Conservation (phyloP, 2,888 invertebrate genomes). For the Plagiodera versicolora region DNA sequence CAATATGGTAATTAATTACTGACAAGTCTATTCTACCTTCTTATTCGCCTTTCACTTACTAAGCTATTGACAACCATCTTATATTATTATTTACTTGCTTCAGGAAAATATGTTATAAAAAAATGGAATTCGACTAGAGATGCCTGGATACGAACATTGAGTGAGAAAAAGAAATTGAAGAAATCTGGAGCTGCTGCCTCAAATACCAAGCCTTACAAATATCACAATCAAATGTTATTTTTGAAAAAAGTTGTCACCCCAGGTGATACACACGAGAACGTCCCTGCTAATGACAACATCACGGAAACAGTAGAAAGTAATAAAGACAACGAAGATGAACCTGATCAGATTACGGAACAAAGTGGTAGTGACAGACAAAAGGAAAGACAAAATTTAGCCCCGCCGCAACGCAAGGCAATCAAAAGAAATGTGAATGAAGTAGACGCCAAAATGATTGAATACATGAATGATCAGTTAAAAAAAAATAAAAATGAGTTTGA, state of each 20-base stretch:
- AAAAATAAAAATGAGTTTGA: slow-evolving; percentile 1
- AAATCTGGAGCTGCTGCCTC: not conserved
- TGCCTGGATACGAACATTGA: not conserved
- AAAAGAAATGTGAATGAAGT: not conserved
- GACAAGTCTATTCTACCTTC: too few relatives aligned
- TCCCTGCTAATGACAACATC: not conserved
- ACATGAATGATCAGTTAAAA: not conserved
- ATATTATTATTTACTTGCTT: not conserved
- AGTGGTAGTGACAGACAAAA: not conserved
- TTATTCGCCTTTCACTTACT: too few relatives aligned
- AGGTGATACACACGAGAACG: not conserved
- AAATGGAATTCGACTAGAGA: not conserved
- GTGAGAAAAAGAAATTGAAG: not conserved
- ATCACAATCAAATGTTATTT: slow-evolving; percentile 6
- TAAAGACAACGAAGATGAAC: not conserved
- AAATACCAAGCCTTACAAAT: slow-evolving; percentile 14
- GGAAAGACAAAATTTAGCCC: not conserved
- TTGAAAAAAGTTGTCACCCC: not conserved
- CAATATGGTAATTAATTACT: too few relatives aligned
- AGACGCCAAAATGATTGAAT: slow-evolving; percentile 10
- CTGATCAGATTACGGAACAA: too few relatives aligned
- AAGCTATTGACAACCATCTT: too few relatives aligned
- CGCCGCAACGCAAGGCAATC: not conserved
- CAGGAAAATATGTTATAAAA: not conserved
- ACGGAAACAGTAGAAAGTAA: not conserved